Conservation (phyloP, 1,140 invertebrate genomes). For the Contarinia nasturtii region DNA sequence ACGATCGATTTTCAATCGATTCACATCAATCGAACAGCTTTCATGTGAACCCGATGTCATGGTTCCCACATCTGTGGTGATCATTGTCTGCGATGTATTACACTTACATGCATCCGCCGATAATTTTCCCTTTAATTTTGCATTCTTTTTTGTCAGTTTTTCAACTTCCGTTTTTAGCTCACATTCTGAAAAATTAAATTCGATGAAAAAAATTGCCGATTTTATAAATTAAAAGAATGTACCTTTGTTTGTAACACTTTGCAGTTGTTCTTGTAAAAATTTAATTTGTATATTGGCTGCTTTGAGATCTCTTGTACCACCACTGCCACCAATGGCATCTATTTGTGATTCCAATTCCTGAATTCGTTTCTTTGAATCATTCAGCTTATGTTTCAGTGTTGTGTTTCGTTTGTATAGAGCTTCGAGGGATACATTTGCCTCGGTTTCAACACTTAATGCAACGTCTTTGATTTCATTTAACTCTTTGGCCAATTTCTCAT, state of each 20-base stretch:
- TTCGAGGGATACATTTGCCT: slow-evolving; percentile 18
- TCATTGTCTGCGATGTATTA: not conserved
- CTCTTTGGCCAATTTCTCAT: slow-evolving; percentile 35
- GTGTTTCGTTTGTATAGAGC: slow-evolving; percentile 14
- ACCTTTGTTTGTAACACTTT: slow-evolving; percentile 11
- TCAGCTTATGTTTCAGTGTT: not conserved
- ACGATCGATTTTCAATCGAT: slow-evolving; percentile 13
- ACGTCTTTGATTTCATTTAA: slow-evolving; percentile 38
- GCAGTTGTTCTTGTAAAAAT: slow-evolving; percentile 14
- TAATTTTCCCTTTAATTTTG: slow-evolving; percentile 15
- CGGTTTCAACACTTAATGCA: slow-evolving; percentile 36
- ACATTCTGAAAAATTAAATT: slow-evolving; percentile 4
- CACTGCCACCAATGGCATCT: not conserved
- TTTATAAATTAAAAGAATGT: slow-evolving; percentile 1
- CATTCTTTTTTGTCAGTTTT: slow-evolving; percentile 5
- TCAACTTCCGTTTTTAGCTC: slow-evolving; percentile 10
- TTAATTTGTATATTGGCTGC: not conserved
- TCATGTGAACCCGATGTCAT: not conserved
- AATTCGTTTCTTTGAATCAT: not conserved
- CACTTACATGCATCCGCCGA: not conserved
- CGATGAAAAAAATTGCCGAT: not conserved
- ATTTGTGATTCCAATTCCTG: not conserved
- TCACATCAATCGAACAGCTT: slow-evolving; percentile 8
- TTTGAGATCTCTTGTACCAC: not conserved
- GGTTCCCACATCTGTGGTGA: not conserved